Percentiles rank a stretch among this genome's conserved stretches.
These are phyloP conservation scores for Drosophila maculinotata DNA, from an alignment of 2,888 invertebrate genomes.

Conservation along the genomic window DNA sequence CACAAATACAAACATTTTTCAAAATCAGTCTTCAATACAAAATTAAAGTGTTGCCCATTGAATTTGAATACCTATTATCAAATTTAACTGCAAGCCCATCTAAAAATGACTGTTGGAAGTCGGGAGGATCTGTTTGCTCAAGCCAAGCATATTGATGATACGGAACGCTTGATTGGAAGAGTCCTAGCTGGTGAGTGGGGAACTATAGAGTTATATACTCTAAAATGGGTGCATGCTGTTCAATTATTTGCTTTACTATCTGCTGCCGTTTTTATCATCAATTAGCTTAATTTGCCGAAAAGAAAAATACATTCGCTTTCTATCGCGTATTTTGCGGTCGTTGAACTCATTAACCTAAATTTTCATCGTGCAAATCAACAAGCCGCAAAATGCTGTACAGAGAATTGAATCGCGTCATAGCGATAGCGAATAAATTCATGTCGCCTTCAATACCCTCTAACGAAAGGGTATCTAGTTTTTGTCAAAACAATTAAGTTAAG, in stretches of 20 bases:
- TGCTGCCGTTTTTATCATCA: neutral
- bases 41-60: neutral
- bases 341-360: constrained; percentile 83
- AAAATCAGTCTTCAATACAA: neutral
- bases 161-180: constrained; percentile 84
- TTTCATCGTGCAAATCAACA: constrained; percentile 54
- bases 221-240: neutral
- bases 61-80: constrained; percentile 1
- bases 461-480: neutral
- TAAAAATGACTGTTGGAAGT: constrained; percentile 84
- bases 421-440: constrained; percentile 5
- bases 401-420: constrained; percentile 31
- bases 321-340: constrained; percentile 69
- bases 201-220: neutral
- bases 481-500: too few relatives aligned
- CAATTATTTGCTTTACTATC: neutral
- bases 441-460: neutral
- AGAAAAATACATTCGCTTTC: constrained; percentile 51
- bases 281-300: constrained; percentile 10
- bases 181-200: constrained; percentile 84
- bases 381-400: constrained; percentile 22
- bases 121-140: constrained; percentile 84
- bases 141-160: constrained; percentile 83
- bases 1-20: constrained; percentile 11
- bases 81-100: neutral